Conservation (phyloP, 1,140 invertebrate genomes). For the Eurosta solidaginis region DNA sequence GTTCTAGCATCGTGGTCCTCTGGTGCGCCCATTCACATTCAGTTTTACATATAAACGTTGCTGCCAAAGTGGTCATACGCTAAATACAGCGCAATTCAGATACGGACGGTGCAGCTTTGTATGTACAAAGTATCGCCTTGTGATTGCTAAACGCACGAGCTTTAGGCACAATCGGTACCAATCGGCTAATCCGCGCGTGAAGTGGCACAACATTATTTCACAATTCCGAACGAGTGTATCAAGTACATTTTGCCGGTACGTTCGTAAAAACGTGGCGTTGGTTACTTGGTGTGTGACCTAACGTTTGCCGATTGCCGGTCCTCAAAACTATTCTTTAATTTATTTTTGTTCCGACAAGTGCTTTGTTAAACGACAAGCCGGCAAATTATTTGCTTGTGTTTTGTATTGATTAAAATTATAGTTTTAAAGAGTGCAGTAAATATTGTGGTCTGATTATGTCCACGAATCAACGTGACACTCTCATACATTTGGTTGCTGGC, state of each 20-base stretch:
- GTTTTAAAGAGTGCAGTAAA: neutral
- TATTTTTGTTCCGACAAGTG: neutral
- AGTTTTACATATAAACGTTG: neutral
- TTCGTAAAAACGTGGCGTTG: neutral
- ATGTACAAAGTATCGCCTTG: neutral
- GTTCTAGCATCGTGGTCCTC: neutral
- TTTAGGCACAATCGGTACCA: neutral
- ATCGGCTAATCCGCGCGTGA: neutral
- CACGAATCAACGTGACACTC: slow-evolving; percentile 16
- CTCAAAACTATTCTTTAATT: neutral
- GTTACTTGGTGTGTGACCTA: neutral
- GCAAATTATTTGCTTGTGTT: neutral
- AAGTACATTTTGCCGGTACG: neutral
- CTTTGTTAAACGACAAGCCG: neutral
- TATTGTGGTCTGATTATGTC: neutral
- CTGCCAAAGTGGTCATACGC: neutral
- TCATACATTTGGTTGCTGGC: slow-evolving; percentile 21
- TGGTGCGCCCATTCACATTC: neutral
- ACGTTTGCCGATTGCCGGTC: neutral
- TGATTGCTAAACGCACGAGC: neutral
- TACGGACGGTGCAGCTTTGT: neutral
- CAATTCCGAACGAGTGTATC: neutral
- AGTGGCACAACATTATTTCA: neutral
- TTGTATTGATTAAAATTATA: slow-evolving; percentile 1
- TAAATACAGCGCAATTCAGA: neutral